Conservation (phyloP, 2,797 vertebrate genomes). For the Muraenolepis orangiensis region DNA sequence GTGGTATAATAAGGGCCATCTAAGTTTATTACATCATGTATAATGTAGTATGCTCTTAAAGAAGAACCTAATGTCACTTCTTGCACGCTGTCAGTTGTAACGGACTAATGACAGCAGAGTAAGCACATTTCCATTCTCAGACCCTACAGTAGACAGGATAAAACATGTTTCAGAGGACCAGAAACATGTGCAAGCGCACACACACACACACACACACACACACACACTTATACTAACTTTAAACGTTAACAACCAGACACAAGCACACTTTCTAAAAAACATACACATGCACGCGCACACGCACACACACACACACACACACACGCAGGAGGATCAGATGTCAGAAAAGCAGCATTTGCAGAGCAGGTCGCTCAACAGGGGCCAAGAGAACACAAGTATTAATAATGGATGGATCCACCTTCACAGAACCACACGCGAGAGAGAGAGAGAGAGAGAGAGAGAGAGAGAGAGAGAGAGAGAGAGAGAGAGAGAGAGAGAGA, state of each 20-base stretch:
- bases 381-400: conserved; percentile 50
- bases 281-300: not conserved
- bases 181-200: conserved; percentile 28
- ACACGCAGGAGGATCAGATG: conserved; percentile 36
- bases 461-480: conserved; percentile 9
- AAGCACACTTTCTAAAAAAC: not conserved
- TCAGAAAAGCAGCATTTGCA: conserved; percentile 46
- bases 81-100: not conserved
- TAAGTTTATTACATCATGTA: not conserved
- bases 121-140: conserved; percentile 18
- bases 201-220: conserved; percentile 2
- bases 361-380: conserved; percentile 40
- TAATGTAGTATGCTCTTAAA: not conserved
- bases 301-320: conserved; percentile 13
- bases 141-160: conserved; percentile 28
- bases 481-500: not conserved
- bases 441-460: not conserved
- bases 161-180: conserved; percentile 29
- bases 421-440: conserved; percentile 26
- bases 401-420: conserved; percentile 61
- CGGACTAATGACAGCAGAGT: conserved; percentile 27
- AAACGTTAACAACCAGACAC: conserved; percentile 18
- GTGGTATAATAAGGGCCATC: too few relatives aligned
- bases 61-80: not conserved
- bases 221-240: not conserved